These are phyloP conservation scores for Ancistrus triradiatus DNA, from an alignment of 2,113 vertebrate genomes.

Conservation along the genomic window DNA sequence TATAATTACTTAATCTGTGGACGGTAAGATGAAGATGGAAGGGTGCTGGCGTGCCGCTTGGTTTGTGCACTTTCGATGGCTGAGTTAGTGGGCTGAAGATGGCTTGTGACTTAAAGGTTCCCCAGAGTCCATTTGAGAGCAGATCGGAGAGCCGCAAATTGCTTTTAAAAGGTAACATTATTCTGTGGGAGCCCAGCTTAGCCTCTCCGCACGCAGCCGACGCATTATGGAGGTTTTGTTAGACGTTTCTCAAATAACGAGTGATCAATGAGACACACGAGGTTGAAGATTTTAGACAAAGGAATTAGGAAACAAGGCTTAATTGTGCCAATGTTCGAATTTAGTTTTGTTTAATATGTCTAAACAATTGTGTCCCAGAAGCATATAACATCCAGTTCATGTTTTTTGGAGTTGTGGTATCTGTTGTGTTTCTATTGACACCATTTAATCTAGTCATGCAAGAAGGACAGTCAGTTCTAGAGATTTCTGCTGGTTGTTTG, in stretches of 20 bases:
- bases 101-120: conserved; percentile 54
- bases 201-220: conserved; percentile 52
- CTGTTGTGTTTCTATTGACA: too few species aligned
- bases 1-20: conserved; percentile 42
- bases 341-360: too few species aligned
- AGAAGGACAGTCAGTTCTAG: too few species aligned
- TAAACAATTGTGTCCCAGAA: too few species aligned
- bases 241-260: conserved; percentile 51
- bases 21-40: conserved; percentile 13
- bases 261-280: conserved; percentile 44
- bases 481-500: too few species aligned
- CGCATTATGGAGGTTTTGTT: conserved; percentile 50
- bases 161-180: conserved; percentile 65
- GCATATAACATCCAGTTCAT: too few species aligned
- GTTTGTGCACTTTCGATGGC: not conserved
- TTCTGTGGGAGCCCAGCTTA: conserved; percentile 48
- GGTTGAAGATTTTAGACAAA: conserved; percentile 19
- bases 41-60: not conserved
- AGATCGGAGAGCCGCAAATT: conserved; percentile 58
- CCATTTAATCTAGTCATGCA: too few species aligned
- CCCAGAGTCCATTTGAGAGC: conserved; percentile 51
- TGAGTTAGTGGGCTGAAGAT: conserved; percentile 22
- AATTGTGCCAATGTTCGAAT: too few species aligned
- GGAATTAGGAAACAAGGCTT: not conserved
- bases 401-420: too few species aligned